Base-by-base conservation (phyloP, 2,888 invertebrate genomes). In the Parnassius glacialis region DNA sequence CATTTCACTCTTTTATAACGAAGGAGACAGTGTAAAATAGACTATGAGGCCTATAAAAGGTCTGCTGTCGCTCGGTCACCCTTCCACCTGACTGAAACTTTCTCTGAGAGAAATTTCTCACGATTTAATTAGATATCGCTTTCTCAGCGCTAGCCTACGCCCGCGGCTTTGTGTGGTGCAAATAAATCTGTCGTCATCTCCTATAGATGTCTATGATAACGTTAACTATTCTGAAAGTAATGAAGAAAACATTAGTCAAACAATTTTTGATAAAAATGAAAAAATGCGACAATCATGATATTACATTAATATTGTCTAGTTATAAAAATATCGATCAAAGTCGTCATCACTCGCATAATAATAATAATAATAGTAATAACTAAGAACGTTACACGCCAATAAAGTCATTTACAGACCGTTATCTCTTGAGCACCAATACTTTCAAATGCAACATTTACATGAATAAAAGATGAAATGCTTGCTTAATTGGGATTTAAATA, bases 121-220 rank as follows among this genome's bases (percentile, higher is more conserved):
- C 66, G 54, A 64, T 66, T 64, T 66, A 66, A 64, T 64, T 66
- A 62, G 57, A 64, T 61, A 43, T 66, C 65, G 62, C 65, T 65
- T 62, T 65, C 65, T 54, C 62, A 54, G 41, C 50, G 58, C 57
- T 55, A 62, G 45, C 54, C 50, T 47, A 9, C 52, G 54, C 48
- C 50, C 16, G 54, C 62, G 56, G 34, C 44, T 57, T 43, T 25
- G 45, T 43, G 13, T 51, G 45, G 2, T 13, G 34, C 45, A 47
- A 16, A 10, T 51, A 34, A n/a, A 34, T 61, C 41, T 45, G 44
- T 61, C 52, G 10, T 20, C 55, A 25, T 57, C 52, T 61, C 41
- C 1, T 11, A 11, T 2, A 13, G 47, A 62, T 44, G 57, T 57
- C 12, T 53, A 48, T 20, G 43, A 53, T 11, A 10, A 20, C 10